Evolutionary conservation across 2,888 invertebrate species (phyloP), one percentile per base, ranked within the genome.

Genomic region (Clepsis dumicolana): DNA sequence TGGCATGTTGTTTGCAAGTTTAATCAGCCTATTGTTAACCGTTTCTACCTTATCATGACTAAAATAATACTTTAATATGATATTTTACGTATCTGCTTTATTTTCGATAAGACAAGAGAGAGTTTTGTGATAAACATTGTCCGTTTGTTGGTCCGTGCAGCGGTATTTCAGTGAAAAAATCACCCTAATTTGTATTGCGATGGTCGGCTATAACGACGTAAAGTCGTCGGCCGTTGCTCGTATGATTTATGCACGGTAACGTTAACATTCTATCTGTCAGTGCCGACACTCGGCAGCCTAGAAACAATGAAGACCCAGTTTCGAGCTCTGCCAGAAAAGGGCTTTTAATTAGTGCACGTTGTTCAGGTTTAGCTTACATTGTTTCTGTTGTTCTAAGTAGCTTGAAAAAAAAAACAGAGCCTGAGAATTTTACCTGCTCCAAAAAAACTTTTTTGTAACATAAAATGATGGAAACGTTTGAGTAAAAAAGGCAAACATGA

Each of bases 261-360:
- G 14, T 52, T 52, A 52, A 25, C 14, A 52, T 52, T 52, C 7
- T 4, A 5, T 52, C 52, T 7, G 52, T 25, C 25, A n/a, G 25
- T 25, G 25, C 25, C 25, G 52, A 25, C 25, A 52, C 52, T 25
- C 52, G n/a, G 52, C 25, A n/a, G 25, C n/a, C 25, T 52, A 25
- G 52, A 52, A 32, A 54, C 18, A 54, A 29, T 54, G 10, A 16
- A 54, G 18, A 18, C 32, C 18, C 32, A 32, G 29, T 32, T 29
- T 29, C 29, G 54, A 54, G 54, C 29, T 29, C 29, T 32, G 29
- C 29, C 16, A 54, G 10, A 54, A 54, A 25, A 52, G 54, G 29
- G 54, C 29, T 54, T 54, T 29, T 29, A 29, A 54, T 54, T 54
- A 16, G 54, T 54, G 32, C 18, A 12, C 54, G 52, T 24, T 25